Percentiles rank a stretch among this genome's conserved stretches.
Evolutionary conservation across 2,113 vertebrate species (phyloP).

Genomic region (Bombycilla garrulus): DNA sequence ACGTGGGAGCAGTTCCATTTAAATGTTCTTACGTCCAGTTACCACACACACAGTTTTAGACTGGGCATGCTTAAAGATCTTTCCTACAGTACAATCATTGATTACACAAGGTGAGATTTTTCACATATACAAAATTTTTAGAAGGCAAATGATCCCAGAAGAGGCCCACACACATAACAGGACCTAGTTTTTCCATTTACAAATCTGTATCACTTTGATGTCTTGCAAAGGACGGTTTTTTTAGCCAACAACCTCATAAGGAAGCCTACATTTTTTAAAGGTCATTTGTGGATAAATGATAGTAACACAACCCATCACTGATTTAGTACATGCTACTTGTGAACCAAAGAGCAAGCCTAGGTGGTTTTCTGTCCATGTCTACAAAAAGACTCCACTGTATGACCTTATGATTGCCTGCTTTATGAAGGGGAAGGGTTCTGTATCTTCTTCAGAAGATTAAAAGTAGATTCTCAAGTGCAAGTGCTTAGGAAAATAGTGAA

Average conservation of each 20-base stretch:
- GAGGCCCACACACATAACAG: not conserved
- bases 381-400: not conserved
- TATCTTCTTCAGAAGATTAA: not conserved
- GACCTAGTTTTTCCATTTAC: not conserved
- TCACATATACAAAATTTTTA: not conserved
- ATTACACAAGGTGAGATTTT: not conserved
- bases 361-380: not conserved
- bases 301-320: not conserved
- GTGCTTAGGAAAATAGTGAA: not conserved
- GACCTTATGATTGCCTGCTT: not conserved
- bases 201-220: not conserved
- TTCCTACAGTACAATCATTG: not conserved
- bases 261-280: not conserved
- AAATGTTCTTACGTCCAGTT: not conserved
- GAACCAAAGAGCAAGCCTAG: not conserved
- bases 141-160: not conserved
- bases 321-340: not conserved
- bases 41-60: constrained; percentile 13
- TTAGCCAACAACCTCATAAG: not conserved
- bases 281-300: not conserved
- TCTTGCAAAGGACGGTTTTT: not conserved
- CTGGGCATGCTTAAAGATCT: not conserved
- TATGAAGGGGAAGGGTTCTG: not conserved
- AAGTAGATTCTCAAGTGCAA: not conserved
- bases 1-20: constrained; percentile 21